phyloP scores from a whole-genome alignment of 2,113 vertebrate genomes.

The Colaptes auratus region DNA sequence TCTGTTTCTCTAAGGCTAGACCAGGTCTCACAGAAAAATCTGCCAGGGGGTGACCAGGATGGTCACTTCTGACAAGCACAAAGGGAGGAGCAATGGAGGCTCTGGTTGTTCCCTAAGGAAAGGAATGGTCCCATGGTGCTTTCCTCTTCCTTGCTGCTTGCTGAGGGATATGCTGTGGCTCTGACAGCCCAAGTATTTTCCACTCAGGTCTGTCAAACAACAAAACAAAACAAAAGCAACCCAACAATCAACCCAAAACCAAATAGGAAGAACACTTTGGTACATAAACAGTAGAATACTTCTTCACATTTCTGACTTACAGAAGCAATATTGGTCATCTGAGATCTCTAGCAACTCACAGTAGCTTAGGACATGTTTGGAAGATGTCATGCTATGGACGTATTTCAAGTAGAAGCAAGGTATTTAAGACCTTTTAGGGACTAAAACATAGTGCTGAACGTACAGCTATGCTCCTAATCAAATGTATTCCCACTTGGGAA shows the following conservation, averaged over 20 bases:
- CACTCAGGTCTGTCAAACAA: background rate
- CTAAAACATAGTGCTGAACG: background rate
- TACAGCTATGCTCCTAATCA: background rate
- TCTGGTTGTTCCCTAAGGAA: background rate
- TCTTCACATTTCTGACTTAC: accelerated
- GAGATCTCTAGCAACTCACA: background rate
- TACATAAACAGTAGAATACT: background rate
- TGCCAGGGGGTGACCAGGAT: background rate
- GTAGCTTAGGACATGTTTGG: background rate
- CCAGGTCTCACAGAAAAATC: background rate
- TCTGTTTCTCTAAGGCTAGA: background rate
- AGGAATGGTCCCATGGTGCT: background rate
- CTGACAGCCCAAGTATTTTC: background rate
- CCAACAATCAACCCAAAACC: no score
- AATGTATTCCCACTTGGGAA: background rate
- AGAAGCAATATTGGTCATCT: background rate
- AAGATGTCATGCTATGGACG: background rate
- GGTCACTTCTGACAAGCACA: background rate
- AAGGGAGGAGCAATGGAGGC: background rate
- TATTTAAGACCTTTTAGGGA: background rate
- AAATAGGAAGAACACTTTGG: background rate
- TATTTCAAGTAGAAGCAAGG: background rate
- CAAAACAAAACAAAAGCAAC: background rate
- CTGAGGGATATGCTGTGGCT: background rate
- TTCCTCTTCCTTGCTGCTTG: background rate